Evolutionary conservation across 2,113 vertebrate genomes (phyloP).

Genomic region (Xyliphius kryptos): DNA sequence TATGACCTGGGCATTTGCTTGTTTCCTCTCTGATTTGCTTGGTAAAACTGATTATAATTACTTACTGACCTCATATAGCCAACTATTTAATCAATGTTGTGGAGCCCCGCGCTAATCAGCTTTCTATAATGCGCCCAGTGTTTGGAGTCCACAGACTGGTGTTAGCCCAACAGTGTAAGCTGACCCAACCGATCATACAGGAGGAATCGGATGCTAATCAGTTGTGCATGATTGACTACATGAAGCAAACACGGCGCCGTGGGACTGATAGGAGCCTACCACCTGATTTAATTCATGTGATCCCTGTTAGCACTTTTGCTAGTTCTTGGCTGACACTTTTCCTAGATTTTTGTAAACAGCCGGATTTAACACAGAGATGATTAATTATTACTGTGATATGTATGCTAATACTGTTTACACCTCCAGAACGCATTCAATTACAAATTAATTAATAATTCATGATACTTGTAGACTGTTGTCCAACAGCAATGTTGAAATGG

Average conservation of each 20-base stretch:
- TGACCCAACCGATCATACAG: conserved; percentile 5
- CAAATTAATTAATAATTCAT: no score
- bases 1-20: background rate
- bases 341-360: background rate
- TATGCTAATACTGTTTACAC: no score
- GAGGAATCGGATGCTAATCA: conserved; percentile 20
- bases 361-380: no score
- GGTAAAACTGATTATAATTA: conserved; percentile 30
- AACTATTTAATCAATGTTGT: background rate
- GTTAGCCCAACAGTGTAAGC: conserved; percentile 14
- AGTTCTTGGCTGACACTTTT: background rate
- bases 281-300: conserved; percentile 10
- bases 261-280: conserved; percentile 3
- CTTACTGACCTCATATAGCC: conserved; percentile 24
- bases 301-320: background rate
- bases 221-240: conserved; percentile 17
- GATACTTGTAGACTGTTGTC: no score
- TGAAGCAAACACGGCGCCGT: conserved; percentile 17
- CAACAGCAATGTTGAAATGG: no score
- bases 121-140: background rate
- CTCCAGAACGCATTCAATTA: no score
- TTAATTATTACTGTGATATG: no score
- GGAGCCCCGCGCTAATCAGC: background rate
- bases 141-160: conserved; percentile 4
- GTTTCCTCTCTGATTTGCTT: conserved; percentile 10